Evolutionary conservation across 2,888 invertebrate species (phyloP).

Genomic region (Acanthosepion esculentum): DNA sequence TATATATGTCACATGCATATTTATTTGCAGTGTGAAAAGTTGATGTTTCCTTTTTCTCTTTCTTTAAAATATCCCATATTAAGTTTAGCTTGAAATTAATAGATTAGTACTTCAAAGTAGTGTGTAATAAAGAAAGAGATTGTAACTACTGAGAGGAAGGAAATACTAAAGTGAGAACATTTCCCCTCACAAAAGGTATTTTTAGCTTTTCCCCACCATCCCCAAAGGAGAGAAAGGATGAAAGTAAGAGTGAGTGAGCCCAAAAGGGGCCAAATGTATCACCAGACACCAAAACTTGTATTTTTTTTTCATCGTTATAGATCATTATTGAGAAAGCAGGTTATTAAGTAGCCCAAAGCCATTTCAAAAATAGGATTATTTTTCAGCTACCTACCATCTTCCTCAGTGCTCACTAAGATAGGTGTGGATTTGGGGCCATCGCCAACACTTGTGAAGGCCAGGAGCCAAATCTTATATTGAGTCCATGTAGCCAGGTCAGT

Average conservation of each 20-base stretch:
- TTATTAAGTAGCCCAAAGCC: constrained; percentile 46
- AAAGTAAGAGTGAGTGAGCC: neutral
- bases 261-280: neutral
- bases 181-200: neutral
- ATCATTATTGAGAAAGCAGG: constrained; percentile 20
- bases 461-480: constrained; percentile 95
- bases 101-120: neutral
- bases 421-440: constrained; percentile 94
- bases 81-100: neutral
- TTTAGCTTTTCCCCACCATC: neutral
- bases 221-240: constrained; percentile 24
- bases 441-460: constrained; percentile 96
- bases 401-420: constrained; percentile 93
- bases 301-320: neutral
- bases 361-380: constrained; percentile 48
- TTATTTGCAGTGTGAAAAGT: neutral
- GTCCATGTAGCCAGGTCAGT: constrained; percentile 95
- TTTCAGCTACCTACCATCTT: constrained; percentile 90
- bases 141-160: neutral
- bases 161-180: neutral
- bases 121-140: neutral
- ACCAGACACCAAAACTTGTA: neutral
- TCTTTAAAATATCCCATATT: neutral
- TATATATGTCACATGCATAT: too few relatives aligned
- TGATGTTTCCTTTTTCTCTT: neutral